A percentile compares a stretch with the other conserved stretches of the same genome.
phyloP scores from a whole-genome alignment of 2,113 vertebrate genomes.

The Chionis minor region DNA sequence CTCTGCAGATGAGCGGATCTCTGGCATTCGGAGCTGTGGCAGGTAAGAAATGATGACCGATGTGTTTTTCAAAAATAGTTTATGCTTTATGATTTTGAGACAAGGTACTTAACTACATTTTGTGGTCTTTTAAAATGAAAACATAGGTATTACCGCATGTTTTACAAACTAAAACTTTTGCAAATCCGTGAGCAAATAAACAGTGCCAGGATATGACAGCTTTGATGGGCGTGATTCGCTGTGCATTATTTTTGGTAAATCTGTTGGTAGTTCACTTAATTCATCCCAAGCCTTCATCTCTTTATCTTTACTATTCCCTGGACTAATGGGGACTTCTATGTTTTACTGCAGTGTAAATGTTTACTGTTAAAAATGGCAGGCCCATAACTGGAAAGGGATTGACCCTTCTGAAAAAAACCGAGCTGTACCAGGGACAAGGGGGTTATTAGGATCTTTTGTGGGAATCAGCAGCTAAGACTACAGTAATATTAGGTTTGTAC shows the following conservation, averaged over 20 bases:
- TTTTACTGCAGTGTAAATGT: background rate
- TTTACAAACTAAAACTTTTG: background rate
- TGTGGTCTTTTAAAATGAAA: background rate
- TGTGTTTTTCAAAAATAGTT: background rate
- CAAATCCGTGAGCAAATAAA: background rate
- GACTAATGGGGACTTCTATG: background rate
- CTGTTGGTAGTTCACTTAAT: background rate
- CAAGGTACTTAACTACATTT: background rate
- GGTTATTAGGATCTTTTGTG: background rate
- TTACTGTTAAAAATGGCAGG: background rate
- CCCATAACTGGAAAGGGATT: background rate
- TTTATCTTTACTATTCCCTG: background rate
- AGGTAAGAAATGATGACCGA: conserved; percentile 73
- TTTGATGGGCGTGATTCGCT: background rate
- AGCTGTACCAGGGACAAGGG: background rate
- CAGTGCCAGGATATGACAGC: background rate
- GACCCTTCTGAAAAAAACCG: background rate
- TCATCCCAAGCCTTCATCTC: background rate
- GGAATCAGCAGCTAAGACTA: background rate
- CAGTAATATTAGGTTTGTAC: background rate
- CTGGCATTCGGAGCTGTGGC: conserved; percentile 95
- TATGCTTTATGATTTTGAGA: background rate
- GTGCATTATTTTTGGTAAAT: background rate
- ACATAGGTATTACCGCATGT: background rate
- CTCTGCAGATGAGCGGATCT: conserved; percentile 96